Percentiles rank a stretch among this genome's conserved stretches.
Conservation (phyloP, 1,140 invertebrate genomes). For the Trichomalopsis sarcophagae region DNA sequence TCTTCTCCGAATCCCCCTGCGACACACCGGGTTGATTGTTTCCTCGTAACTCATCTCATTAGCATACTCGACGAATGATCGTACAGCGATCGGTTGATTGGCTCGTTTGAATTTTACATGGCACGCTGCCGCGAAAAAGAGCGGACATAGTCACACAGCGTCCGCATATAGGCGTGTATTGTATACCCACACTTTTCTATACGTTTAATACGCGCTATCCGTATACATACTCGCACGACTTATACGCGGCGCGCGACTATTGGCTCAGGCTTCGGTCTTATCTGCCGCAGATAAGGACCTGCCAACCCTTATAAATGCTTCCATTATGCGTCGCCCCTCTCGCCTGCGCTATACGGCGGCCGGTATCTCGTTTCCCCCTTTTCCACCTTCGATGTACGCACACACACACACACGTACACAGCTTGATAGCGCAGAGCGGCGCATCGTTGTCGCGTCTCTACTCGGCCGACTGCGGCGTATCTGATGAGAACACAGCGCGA, state of each 20-base stretch:
- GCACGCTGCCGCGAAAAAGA: conserved; percentile 17
- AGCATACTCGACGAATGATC: conserved; percentile 24
- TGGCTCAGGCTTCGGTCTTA: conserved; percentile 61
- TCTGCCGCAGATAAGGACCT: conserved; percentile 67
- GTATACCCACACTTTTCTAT: background rate
- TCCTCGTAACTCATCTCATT: conserved; percentile 23
- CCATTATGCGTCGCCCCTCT: conserved; percentile 61
- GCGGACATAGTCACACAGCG: background rate
- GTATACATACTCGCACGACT: conserved; percentile 29
- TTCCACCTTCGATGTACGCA: background rate
- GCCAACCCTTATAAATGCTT: conserved; percentile 71
- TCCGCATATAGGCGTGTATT: background rate
- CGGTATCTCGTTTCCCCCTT: background rate
- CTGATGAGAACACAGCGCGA: conserved; percentile 55
- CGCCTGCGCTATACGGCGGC: background rate
- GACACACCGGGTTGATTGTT: background rate
- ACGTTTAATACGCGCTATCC: background rate
- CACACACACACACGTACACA: background rate
- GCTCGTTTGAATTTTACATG: conserved; percentile 48
- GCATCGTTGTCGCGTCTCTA: background rate
- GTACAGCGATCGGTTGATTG: conserved; percentile 45
- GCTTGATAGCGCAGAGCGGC: background rate
- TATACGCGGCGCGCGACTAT: conserved; percentile 38
- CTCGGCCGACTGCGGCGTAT: conserved; percentile 51
- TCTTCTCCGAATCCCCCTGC: conserved; percentile 6